Base-by-base conservation (phyloP, 2,113 vertebrate species). In the Bagarius yarrelli region DNA sequence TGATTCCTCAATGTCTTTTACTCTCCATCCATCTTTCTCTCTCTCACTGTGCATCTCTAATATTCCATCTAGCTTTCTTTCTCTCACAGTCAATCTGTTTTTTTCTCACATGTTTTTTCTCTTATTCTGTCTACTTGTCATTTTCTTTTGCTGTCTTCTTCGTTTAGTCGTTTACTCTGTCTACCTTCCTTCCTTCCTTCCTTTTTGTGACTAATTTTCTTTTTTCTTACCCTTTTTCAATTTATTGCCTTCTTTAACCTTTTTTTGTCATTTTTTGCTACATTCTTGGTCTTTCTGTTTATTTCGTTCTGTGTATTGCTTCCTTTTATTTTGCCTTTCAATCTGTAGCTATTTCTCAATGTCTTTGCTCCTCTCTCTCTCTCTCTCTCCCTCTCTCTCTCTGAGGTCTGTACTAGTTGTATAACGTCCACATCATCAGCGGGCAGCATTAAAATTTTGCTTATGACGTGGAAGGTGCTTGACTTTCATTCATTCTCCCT, bases 301-400 rank as follows among this genome's bases (percentile, higher is more conserved):
- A 11, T 32, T 8, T 81, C 82, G 19, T 23, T 15, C 40, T 63
- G 30, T 53, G 16, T 61, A 66, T 19, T 34, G 34, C 40, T 50
- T 14, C 18, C 16, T 23, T n/a, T 34, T 47, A 23, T 32, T 25
- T 32, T 44, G 18, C 30, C 34, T 56, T 12, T 50, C 27, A 25
- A 13, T 32, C 32, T 55, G 14, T 18, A 8, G 0, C 36, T 19
- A 1, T 30, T 32, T 30, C 32, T 57, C n/a, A 19, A 59, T 64
- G 40, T 57, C 2, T n/a, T 12, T 9, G 87, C 59, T n/a, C 80
- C 85, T 25, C n/a, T 63, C 30, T 32, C 13, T 23, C 18, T 66
- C 66, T 53, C 47, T 32, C 64, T 23, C 19, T 59, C 30, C 79
- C 13, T 85, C 30, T 44, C 34, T 66, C 57, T 55, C 21, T 52